phyloP scores from a whole-genome alignment of 2,113 vertebrate genomes.

The Oreocharis arfaki region DNA sequence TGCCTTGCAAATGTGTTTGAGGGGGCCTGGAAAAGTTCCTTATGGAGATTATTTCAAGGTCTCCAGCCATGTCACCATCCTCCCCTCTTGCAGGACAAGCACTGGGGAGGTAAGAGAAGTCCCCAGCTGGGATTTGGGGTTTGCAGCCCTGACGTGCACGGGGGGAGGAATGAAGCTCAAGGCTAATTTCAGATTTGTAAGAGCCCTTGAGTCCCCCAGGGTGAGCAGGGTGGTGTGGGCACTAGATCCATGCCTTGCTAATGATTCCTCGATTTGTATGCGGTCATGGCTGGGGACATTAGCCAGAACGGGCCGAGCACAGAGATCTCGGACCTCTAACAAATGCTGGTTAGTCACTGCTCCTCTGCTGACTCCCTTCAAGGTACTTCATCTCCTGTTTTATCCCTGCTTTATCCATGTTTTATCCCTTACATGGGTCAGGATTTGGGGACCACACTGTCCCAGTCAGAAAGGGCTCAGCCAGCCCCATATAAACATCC shows the following conservation, averaged over 20 bases:
- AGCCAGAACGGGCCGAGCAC: rapidly evolving
- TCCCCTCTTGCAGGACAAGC: background rate
- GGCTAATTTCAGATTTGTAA: background rate
- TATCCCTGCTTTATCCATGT: background rate
- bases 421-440: background rate
- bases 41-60: background rate
- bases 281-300: rapidly evolving
- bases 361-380: background rate
- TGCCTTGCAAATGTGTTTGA: background rate
- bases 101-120: background rate
- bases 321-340: background rate
- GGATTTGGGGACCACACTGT: background rate
- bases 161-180: background rate
- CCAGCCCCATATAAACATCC: background rate
- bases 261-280: background rate
- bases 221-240: background rate
- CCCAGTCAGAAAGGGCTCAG: background rate
- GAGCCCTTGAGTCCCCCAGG: background rate
- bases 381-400: background rate
- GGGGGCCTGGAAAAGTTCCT: background rate
- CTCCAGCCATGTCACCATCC: background rate
- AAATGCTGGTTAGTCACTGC: background rate
- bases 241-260: background rate
- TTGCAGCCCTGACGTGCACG: rapidly evolving
- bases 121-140: background rate